Conservation (phyloP, 2,797 vertebrate species). For the Eulemur albifrons region DNA sequence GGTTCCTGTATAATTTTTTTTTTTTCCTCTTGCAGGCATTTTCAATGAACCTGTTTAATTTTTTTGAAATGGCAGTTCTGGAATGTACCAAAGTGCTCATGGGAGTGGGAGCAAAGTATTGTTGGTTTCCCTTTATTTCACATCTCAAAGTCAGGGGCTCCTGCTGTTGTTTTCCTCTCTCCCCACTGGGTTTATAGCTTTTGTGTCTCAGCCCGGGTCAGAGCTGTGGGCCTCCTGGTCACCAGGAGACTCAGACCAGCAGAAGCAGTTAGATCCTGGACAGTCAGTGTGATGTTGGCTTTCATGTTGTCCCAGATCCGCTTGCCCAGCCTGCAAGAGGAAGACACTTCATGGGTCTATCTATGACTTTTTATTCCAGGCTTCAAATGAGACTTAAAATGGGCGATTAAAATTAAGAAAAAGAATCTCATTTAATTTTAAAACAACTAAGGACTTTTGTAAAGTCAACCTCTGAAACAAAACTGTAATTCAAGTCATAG, state of each 20-base stretch:
- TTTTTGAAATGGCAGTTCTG: neutral
- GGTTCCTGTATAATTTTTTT: neutral
- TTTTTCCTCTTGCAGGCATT: no score
- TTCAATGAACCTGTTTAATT: no score
- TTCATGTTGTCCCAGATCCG: neutral
- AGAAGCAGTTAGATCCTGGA: neutral
- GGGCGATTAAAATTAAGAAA: neutral
- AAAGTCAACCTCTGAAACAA: neutral
- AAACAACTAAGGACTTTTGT: neutral
- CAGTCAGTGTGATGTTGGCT: neutral
- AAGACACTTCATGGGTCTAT: neutral
- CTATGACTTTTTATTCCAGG: neutral
- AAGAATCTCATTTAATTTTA: neutral
- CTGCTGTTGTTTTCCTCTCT: neutral
- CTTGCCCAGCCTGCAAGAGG: neutral
- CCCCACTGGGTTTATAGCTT: neutral
- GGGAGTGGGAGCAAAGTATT: neutral
- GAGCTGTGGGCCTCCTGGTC: neutral
- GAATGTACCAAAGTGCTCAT: neutral
- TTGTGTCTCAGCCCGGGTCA: neutral
- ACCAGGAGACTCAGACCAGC: neutral
- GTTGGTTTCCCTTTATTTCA: neutral
- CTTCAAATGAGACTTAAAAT: neutral
- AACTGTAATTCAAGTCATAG: neutral
- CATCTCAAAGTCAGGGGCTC: neutral